Evolutionary conservation across 2,888 invertebrate species (phyloP).

Genomic region (Chymomyza procnemis): DNA sequence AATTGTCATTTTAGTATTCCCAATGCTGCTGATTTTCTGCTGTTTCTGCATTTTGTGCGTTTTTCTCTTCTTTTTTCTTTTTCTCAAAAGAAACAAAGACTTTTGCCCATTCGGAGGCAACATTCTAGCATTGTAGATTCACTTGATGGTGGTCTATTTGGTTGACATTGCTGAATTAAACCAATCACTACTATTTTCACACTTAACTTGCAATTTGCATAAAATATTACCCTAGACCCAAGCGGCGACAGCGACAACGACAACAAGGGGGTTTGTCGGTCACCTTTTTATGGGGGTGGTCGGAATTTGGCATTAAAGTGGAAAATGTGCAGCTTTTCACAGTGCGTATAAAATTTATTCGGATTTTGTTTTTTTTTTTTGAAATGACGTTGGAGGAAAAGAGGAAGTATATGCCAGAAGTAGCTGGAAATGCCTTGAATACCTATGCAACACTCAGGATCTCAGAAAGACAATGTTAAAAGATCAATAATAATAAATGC

Average conservation of each 20-base stretch:
- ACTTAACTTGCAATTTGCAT: conserved; percentile 77
- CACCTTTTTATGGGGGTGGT: background rate
- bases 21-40: conserved; percentile 63
- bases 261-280: background rate
- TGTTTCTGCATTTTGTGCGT: conserved; percentile 58
- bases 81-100: no score
- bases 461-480: no score
- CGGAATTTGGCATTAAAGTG: background rate
- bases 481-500: no score
- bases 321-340: conserved; percentile 41
- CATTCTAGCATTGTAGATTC: conserved; percentile 25
- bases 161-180: conserved; percentile 76
- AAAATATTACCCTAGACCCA: conserved; percentile 75
- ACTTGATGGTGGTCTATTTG: conserved; percentile 36
- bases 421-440: no score
- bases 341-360: conserved; percentile 68
- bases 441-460: no score
- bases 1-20: conserved; percentile 69
- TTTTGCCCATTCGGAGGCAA: background rate
- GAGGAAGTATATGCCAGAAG: no score
- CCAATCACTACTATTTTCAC: conserved; percentile 77
- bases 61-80: conserved; percentile 27
- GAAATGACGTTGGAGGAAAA: no score
- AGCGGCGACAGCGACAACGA: conserved; percentile 22
- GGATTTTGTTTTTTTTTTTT: conserved; percentile 56